A percentile compares a stretch with the other conserved stretches of the same genome.
These are phyloP conservation scores for Manduca sexta DNA, from an alignment of 1,140 invertebrate genomes.

Conservation along the genomic window DNA sequence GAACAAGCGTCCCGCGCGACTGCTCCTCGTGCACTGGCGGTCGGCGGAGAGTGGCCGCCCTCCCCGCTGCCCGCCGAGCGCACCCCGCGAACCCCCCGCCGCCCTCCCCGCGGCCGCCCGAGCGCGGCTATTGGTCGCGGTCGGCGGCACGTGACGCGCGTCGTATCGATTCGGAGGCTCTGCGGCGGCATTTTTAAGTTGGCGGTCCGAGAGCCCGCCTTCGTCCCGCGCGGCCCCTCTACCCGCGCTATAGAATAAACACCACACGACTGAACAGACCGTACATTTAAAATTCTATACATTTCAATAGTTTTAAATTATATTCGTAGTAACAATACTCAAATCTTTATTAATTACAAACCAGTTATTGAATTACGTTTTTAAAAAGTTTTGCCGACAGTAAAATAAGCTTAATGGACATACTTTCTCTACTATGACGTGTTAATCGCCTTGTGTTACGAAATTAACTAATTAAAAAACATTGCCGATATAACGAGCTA, in stretches of 20 bases:
- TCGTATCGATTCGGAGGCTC: constrained; percentile 82
- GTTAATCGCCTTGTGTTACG: no score
- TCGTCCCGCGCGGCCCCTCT: constrained; percentile 51
- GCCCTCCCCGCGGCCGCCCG: constrained; percentile 21
- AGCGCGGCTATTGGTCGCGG: constrained; percentile 66
- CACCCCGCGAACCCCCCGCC: constrained; percentile 21
- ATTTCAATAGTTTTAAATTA: no score
- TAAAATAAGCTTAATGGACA: no score
- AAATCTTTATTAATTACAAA: no score
- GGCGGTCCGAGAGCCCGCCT: constrained; percentile 63
- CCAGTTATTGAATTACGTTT: no score
- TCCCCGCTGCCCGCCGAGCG: constrained; percentile 23
- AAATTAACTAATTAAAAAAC: no score
- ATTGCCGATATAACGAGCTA: no score
- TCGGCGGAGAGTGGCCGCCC: constrained; percentile 25
- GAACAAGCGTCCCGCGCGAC: constrained; percentile 53
- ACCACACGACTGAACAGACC: constrained; percentile 12
- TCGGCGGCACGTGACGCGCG: constrained; percentile 76
- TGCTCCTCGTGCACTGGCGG: constrained; percentile 53
- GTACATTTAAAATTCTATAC: background rate
- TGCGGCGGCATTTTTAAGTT: constrained; percentile 87
- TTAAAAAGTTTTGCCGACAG: no score
- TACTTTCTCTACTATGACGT: no score
- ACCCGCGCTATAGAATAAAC: constrained; percentile 36
- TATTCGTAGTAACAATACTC: no score